phyloP scores from a whole-genome alignment of 1,140 invertebrate species.

The Drosophila tristis region DNA sequence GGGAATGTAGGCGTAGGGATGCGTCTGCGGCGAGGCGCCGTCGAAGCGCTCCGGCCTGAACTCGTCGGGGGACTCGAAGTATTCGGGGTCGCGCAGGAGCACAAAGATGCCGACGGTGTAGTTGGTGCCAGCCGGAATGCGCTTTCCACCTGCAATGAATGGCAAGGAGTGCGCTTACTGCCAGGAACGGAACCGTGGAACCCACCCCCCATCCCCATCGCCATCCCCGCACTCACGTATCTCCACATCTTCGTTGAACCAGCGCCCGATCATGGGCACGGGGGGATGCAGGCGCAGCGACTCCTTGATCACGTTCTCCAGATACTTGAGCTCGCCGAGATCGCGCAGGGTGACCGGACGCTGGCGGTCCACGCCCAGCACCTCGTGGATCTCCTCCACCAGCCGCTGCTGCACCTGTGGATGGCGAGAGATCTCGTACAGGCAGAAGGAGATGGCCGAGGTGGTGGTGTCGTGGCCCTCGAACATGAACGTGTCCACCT shows the following conservation, averaged over 20 bases:
- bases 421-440: conserved; percentile 86
- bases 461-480: conserved; percentile 91
- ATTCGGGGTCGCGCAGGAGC: conserved; percentile 85
- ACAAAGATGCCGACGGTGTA: conserved; percentile 83
- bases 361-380: conserved; percentile 84
- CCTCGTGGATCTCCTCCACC: conserved; percentile 86
- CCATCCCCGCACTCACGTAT: conserved; percentile 66
- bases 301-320: conserved; percentile 88
- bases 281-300: conserved; percentile 87
- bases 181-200: too few relatives aligned
- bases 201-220: fast-evolving
- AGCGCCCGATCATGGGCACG: conserved; percentile 88
- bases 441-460: conserved; percentile 85
- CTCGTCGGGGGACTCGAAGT: conserved; percentile 86
- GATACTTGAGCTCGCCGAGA: conserved; percentile 56
- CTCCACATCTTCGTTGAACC: conserved; percentile 85
- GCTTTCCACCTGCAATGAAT: conserved; percentile 59
- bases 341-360: conserved; percentile 23
- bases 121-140: conserved; percentile 83
- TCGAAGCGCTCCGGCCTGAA: conserved; percentile 89
- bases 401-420: conserved; percentile 86
- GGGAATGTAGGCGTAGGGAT: conserved; percentile 86
- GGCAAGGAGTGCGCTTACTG: too few relatives aligned
- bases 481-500: conserved; percentile 92
- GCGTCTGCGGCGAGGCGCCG: conserved; percentile 76